phyloP scores from a whole-genome alignment of 2,797 vertebrate genomes.

The Cichlasoma orientale region DNA sequence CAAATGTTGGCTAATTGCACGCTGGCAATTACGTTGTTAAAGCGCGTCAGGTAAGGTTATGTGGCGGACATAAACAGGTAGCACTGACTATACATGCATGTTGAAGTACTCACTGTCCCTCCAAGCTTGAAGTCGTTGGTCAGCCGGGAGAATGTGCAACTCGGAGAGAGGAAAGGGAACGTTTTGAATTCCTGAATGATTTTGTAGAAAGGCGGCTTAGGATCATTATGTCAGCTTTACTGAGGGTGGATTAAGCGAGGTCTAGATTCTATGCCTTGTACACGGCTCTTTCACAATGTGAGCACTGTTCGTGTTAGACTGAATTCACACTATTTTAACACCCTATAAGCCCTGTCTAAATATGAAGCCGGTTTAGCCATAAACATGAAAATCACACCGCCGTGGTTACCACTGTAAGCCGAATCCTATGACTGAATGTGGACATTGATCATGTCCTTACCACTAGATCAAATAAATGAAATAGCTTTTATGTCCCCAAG shows the following conservation, averaged over 20 bases:
- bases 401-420: conserved; percentile 86
- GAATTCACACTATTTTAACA: conserved; percentile 95
- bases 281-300: conserved; percentile 90
- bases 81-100: conserved; percentile 24
- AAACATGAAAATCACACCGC: conserved; percentile 95
- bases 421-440: conserved; percentile 80
- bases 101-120: conserved; percentile 76
- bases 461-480: conserved; percentile 70
- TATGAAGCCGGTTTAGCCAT: conserved; percentile 89
- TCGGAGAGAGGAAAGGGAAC: conserved; percentile 76
- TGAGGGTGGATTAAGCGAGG: conserved; percentile 93
- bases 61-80: conserved; percentile 24
- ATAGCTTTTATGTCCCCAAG: conserved; percentile 72
- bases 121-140: conserved; percentile 67
- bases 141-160: conserved; percentile 92
- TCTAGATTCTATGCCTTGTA: conserved; percentile 90
- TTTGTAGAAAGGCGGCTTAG: conserved; percentile 95
- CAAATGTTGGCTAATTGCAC: conserved; percentile 16
- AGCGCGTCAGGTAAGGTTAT: conserved; percentile 12
- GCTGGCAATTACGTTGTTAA: not conserved
- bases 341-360: conserved; percentile 92
- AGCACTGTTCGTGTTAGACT: conserved; percentile 90
- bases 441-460: conserved; percentile 75
- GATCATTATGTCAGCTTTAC: conserved; percentile 98
- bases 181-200: conserved; percentile 97